Percentiles rank a stretch among this genome's conserved stretches.
phyloP scores from a whole-genome alignment of 2,888 invertebrate genomes.

The Leptinotarsa juncta region DNA sequence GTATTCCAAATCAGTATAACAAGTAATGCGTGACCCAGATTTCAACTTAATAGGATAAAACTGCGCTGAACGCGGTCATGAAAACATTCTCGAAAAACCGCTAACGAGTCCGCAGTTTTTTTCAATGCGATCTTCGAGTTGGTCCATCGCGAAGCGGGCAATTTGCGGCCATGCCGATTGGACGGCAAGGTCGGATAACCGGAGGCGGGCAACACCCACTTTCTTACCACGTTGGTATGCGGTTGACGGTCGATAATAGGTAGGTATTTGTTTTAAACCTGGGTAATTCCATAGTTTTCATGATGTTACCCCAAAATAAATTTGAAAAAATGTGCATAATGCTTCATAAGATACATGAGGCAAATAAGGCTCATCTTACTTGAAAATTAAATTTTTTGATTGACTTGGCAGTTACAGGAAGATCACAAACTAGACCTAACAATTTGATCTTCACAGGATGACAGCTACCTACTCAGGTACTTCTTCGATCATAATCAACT shows the following conservation, averaged over 20 bases:
- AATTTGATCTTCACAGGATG: no score
- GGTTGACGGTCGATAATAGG: not conserved
- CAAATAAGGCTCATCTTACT: no score
- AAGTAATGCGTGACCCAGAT: no score
- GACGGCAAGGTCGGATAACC: not conserved
- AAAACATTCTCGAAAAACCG: constrained; percentile 4
- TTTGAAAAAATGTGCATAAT: no score
- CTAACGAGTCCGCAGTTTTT: not conserved
- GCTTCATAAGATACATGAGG: no score
- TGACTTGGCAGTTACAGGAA: no score
- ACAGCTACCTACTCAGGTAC: no score
- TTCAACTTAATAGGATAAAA: not conserved
- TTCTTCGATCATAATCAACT: no score
- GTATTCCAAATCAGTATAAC: no score
- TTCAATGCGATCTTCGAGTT: not conserved
- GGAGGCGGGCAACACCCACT: constrained; percentile 10
- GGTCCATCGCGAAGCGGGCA: not conserved
- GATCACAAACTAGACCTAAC: no score
- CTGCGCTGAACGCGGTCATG: not conserved
- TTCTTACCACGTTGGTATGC: not conserved
- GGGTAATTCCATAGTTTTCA: not conserved
- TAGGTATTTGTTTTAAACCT: not conserved
- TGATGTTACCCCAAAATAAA: no score
- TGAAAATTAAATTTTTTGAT: no score
- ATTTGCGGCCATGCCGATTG: not conserved